Percentiles rank a stretch among this genome's conserved stretches.
Evolutionary conservation across 2,113 vertebrate species (phyloP).

Genomic region (Bambusicola thoracicus): DNA sequence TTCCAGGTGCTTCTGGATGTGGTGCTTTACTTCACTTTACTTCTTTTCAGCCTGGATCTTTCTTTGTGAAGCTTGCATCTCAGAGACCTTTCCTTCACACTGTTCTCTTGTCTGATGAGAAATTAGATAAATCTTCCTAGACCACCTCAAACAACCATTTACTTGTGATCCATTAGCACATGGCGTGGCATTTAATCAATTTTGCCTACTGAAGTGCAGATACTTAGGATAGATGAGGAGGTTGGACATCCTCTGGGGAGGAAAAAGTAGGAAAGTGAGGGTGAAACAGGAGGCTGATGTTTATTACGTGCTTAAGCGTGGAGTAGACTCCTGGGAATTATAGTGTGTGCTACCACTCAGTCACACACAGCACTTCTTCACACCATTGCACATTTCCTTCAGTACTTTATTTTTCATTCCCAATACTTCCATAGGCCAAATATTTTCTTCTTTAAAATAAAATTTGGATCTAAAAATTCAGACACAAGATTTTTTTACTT

Average conservation of each 20-base stretch:
- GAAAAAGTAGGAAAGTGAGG: neutral
- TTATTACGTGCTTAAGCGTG: neutral
- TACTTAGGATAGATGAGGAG: neutral
- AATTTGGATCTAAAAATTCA: neutral
- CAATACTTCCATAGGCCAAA: neutral
- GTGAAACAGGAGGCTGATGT: neutral
- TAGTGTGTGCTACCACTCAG: rapidly evolving
- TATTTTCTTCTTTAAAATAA: neutral
- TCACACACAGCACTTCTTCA: neutral
- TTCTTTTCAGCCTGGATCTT: neutral
- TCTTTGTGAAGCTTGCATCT: neutral
- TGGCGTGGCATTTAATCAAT: neutral
- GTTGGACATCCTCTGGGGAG: neutral
- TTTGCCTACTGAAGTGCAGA: neutral
- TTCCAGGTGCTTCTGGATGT: neutral
- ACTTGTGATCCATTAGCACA: neutral
- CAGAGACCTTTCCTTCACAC: neutral
- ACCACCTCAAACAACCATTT: neutral
- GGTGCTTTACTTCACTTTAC: neutral
- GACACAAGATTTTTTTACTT: neutral
- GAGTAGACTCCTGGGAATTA: neutral
- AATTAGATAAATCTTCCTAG: neutral
- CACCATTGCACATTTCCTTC: neutral
- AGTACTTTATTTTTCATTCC: neutral
- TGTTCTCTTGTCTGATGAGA: neutral